These are phyloP conservation scores for Diorhabda sublineata DNA, from an alignment of 1,140 invertebrate genomes.

Conservation along the genomic window DNA sequence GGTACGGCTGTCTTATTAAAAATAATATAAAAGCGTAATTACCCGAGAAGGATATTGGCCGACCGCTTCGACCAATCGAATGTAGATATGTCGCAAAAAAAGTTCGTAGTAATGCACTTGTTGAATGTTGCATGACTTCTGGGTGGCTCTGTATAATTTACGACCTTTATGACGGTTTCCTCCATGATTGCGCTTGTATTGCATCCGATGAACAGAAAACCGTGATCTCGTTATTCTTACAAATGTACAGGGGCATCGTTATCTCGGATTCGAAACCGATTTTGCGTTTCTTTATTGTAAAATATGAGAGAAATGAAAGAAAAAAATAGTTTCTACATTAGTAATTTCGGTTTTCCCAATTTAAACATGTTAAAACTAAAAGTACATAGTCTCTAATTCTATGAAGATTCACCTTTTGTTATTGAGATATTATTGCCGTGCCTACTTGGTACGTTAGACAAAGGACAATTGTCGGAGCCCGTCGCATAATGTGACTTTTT, in stretches of 20 bases:
- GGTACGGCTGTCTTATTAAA: conserved; percentile 22
- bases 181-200: conserved; percentile 12
- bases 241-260: conserved; percentile 10
- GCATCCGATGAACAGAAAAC: neutral
- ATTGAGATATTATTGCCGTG: no score
- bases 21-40: conserved; percentile 22
- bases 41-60: conserved; percentile 19
- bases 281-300: no score
- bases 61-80: conserved; percentile 16
- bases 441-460: no score
- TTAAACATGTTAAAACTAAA: no score
- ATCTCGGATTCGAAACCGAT: neutral
- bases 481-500: no score
- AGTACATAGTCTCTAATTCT: no score
- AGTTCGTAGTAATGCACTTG: conserved; percentile 23
- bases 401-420: no score
- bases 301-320: no score
- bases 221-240: conserved; percentile 8
- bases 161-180: conserved; percentile 27
- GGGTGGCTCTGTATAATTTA: conserved; percentile 29
- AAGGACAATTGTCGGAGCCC: no score
- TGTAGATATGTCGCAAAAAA: neutral
- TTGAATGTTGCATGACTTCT: conserved; percentile 31
- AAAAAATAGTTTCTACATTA: no score
- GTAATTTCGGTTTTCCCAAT: no score